Evolutionary conservation across 2,888 invertebrate genomes (phyloP).

Genomic region (Corbicula japonica): DNA sequence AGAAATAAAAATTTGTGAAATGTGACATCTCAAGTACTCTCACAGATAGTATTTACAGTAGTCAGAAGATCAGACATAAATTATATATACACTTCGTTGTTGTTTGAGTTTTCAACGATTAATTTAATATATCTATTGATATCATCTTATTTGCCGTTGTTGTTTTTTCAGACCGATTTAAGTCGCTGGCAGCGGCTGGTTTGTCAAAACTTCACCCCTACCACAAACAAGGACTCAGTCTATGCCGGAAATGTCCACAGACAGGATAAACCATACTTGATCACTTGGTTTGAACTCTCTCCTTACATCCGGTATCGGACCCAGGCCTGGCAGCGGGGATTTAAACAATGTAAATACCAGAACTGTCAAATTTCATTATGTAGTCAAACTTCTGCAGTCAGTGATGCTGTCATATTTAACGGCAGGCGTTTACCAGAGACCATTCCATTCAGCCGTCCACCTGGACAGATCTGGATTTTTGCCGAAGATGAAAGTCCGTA

Average conservation of each 20-base stretch:
- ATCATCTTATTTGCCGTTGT: no score
- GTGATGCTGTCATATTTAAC: slow-evolving; percentile 55
- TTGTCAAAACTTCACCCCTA: neutral
- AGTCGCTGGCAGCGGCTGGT: no score
- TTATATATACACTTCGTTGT: no score
- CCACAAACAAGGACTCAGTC: neutral
- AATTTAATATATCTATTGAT: no score
- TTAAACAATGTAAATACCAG: slow-evolving; percentile 45
- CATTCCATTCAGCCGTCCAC: slow-evolving; percentile 26
- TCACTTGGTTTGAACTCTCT: slow-evolving; percentile 33
- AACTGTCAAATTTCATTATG: slow-evolving; percentile 50
- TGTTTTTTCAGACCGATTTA: no score
- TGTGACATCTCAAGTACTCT: no score
- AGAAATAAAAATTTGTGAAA: no score
- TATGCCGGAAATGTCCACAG: neutral
- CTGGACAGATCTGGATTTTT: slow-evolving; percentile 59
- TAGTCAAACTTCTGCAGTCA: neutral
- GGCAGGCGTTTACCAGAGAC: slow-evolving; percentile 35
- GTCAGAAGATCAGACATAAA: no score
- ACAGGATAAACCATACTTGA: slow-evolving; percentile 7
- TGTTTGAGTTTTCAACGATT: no score
- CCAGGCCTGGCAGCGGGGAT: slow-evolving; percentile 8
- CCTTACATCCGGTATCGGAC: slow-evolving; percentile 28
- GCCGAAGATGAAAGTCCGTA: slow-evolving; percentile 55
- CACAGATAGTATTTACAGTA: no score